Percentiles rank a stretch among this genome's conserved stretches.
Evolutionary conservation across 2,888 invertebrate species (phyloP).

Genomic region (Synanthedon vespiformis): DNA sequence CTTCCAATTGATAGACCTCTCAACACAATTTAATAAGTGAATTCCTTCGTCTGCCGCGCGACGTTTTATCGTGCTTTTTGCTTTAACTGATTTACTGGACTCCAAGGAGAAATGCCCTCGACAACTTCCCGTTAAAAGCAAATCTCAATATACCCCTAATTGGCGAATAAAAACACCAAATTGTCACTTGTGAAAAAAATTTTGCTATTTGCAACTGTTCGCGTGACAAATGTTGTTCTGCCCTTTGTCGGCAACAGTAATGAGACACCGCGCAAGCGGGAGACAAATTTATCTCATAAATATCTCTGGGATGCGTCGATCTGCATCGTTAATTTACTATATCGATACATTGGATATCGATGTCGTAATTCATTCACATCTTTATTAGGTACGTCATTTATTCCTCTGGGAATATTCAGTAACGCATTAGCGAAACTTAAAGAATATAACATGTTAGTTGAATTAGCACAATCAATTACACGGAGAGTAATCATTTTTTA

Average conservation of each 20-base stretch:
- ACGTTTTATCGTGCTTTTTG: constrained; percentile 17
- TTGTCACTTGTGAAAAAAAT: constrained; percentile 18
- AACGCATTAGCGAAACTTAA: not conserved
- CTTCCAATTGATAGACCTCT: constrained; percentile 30
- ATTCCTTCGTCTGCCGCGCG: constrained; percentile 21
- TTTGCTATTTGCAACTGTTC: constrained; percentile 58
- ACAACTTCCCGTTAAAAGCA: not conserved
- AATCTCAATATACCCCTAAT: not conserved
- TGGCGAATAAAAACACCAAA: not conserved
- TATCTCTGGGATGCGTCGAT: constrained; percentile 55
- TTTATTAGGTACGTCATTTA: constrained; percentile 48
- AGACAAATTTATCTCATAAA: constrained; percentile 66
- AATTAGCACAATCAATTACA: not conserved
- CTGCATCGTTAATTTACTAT: constrained; percentile 53
- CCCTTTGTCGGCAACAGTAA: constrained; percentile 60
- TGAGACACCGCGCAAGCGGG: constrained; percentile 46
- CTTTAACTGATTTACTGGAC: constrained; percentile 16
- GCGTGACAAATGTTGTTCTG: constrained; percentile 49
- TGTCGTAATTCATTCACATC: constrained; percentile 51
- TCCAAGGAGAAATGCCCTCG: not conserved
- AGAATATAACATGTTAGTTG: not conserved
- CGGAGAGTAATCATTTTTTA: not conserved
- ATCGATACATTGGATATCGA: constrained; percentile 34
- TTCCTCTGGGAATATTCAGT: constrained; percentile 3
- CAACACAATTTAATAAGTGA: constrained; percentile 30